Percentiles rank a stretch among this genome's conserved stretches.
Evolutionary conservation across 1,140 invertebrate species (phyloP).

Genomic region (Micrasema longulum): DNA sequence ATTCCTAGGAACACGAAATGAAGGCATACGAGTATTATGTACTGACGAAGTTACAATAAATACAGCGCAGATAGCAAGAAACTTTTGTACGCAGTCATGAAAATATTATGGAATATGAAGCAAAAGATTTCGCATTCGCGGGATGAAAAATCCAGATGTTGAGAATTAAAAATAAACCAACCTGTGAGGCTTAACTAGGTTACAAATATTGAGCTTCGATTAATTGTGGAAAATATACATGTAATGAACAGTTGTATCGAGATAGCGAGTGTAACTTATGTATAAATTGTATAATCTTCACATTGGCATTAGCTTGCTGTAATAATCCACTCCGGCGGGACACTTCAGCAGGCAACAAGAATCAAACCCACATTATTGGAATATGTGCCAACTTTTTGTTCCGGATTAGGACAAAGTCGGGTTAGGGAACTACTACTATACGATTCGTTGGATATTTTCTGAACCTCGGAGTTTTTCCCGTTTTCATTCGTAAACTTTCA

Average conservation of each 20-base stretch:
- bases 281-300: neutral
- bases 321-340: neutral
- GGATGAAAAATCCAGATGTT: constrained; percentile 13
- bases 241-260: neutral
- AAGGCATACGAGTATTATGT: too few species aligned
- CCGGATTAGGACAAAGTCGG: constrained; percentile 14
- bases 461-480: neutral
- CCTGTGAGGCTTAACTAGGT: constrained; percentile 33
- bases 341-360: neutral
- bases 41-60: neutral
- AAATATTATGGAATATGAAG: too few species aligned
- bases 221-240: neutral
- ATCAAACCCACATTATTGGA: neutral
- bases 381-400: neutral
- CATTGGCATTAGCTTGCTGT: neutral
- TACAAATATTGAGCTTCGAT: constrained; percentile 16
- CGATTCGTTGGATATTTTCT: neutral
- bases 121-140: constrained; percentile 12
- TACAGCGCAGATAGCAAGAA: neutral
- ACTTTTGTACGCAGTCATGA: too few species aligned
- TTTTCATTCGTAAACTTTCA: neutral
- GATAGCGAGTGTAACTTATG: neutral
- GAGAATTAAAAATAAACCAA: constrained; percentile 25
- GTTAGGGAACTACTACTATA: neutral
- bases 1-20: too few species aligned